Evolutionary conservation across 2,888 invertebrate genomes (phyloP), one percentile per base, ranked within the genome.

Genomic region (Ametastegia equiseti): DNA sequence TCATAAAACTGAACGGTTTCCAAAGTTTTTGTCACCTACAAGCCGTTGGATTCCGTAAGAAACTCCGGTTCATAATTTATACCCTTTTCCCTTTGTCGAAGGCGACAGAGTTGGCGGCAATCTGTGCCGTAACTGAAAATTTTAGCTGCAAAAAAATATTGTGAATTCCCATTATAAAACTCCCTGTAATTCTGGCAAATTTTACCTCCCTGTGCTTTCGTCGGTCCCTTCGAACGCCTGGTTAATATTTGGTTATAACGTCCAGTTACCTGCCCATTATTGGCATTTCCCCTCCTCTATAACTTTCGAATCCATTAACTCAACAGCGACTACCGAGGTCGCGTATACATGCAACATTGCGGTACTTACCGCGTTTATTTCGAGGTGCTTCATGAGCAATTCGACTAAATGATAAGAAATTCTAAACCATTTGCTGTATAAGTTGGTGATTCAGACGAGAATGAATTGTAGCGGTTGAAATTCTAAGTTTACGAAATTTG

Each of bases 281-380:
- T 75, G 36, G 54, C 54, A 54, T 75, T 75, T 23, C 36, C 54
- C 6, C n/a, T n/a, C 75, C 45, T 15, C 50, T 36, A 75, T 50
- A 75, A 54, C 75, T 75, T 75, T 75, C 75, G 36, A 75, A 75
- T 75, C 75, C 75, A 75, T 75, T 75, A 75, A 33, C 75, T 75
- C 54, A 75, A 54, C 75, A 50, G n/a, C 54, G 54, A 75, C 75
- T 75, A 54, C 75, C 11, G 73, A 73, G 50, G 47, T 47, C 73
- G 47, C 19, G 73, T 73, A n/a, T n/a, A n/a, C n/a, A n/a, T n/a
- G n/a, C n/a, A 73, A 73, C 47, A 27, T 73, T 73, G 73, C 47
- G 45, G 73, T 33, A 73, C 47, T 47, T 47, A 73, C 30, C 9
- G n/a, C 73, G 73, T 73, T 73, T 47, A 50, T 50, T 73, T 73